Conservation (phyloP, 2,888 invertebrate genomes). For the Phortica magna region DNA sequence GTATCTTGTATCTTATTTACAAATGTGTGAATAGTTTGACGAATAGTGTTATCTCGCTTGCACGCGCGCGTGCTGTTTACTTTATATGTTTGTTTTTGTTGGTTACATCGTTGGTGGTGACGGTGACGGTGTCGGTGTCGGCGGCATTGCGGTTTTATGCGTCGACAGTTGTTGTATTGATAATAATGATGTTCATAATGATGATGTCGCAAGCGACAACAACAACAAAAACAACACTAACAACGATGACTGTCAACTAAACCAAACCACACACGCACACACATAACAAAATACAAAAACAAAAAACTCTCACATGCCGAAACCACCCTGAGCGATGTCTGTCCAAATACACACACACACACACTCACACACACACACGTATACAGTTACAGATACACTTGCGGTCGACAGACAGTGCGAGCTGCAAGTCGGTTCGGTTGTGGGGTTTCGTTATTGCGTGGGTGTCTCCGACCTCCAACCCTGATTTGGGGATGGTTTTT, state of each 20-base stretch:
- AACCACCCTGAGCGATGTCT: neutral
- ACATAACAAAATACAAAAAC: constrained; percentile 31
- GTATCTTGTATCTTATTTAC: constrained; percentile 30
- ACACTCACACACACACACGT: constrained; percentile 17
- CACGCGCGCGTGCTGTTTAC: constrained; percentile 22
- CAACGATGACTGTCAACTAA: neutral
- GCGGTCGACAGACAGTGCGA: constrained; percentile 63
- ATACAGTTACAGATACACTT: constrained; percentile 36
- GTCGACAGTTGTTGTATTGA: neutral
- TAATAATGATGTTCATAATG: neutral
- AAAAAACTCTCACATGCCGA: neutral
- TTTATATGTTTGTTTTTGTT: constrained; percentile 45
- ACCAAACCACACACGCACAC: constrained; percentile 17
- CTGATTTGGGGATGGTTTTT: constrained; percentile 44
- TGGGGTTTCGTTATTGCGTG: constrained; percentile 39
- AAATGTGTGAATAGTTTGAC: constrained; percentile 15
- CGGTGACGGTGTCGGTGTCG: constrained; percentile 3
- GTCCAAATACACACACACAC: constrained; percentile 39
- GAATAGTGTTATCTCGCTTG: neutral
- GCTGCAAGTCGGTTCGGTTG: constrained; percentile 55
- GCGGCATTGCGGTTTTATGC: constrained; percentile 51
- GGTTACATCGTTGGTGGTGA: constrained; percentile 4
- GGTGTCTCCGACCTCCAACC: neutral
- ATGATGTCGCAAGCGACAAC: constrained; percentile 31
- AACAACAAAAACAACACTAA: constrained; percentile 13